Percentiles rank a stretch among this genome's conserved stretches.
Conservation (phyloP, 1,140 invertebrate species). For the Sarcophaga peregrina region DNA sequence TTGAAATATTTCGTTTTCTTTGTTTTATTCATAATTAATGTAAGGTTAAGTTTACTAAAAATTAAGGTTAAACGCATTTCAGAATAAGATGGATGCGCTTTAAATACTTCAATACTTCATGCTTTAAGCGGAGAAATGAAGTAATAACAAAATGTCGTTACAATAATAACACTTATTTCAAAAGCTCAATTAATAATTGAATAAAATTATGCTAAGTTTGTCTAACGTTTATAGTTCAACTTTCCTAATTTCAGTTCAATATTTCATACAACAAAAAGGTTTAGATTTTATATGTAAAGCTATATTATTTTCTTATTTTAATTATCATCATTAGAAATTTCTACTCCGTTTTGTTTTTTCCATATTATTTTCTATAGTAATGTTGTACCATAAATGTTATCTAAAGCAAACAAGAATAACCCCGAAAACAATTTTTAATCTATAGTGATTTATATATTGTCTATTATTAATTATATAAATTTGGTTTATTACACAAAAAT, state of each 20-base stretch:
- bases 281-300: not conserved
- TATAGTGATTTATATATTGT: constrained; percentile 4
- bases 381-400: not conserved
- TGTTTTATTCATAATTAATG: constrained; percentile 13
- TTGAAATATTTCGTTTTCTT: not conserved
- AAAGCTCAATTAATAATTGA: constrained; percentile 18
- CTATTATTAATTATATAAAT: not conserved
- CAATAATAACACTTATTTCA: not conserved
- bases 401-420: not conserved
- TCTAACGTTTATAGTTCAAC: not conserved
- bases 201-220: constrained; percentile 1
- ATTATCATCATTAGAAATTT: not conserved
- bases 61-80: constrained; percentile 35
- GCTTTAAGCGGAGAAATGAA: not conserved
- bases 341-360: not conserved
- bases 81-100: constrained; percentile 22
- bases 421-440: not conserved
- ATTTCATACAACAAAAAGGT: not conserved
- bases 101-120: constrained; percentile 31
- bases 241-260: not conserved
- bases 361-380: constrained; percentile 1
- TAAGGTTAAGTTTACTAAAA: not conserved
- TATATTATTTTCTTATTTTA: not conserved
- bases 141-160: not conserved
- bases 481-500: constrained; percentile 21